A percentile compares a stretch with the other conserved stretches of the same genome.
phyloP scores from a whole-genome alignment of 2,113 vertebrate genomes.

The Peromyscus californicus region DNA sequence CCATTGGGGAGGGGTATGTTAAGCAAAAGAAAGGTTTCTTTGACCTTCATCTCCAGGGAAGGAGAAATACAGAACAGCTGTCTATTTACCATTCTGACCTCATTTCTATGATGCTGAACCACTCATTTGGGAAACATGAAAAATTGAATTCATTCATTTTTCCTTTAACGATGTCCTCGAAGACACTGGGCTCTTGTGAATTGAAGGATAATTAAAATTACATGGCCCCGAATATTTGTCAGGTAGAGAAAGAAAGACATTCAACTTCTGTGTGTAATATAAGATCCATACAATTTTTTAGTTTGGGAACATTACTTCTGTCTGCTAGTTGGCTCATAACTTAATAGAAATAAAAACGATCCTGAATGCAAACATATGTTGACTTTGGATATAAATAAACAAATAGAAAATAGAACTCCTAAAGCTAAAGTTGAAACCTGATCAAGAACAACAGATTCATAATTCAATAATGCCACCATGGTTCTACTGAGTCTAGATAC shows the following conservation, averaged over 20 bases:
- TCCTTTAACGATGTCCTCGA: constrained; percentile 75
- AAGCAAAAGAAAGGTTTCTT: constrained; percentile 73
- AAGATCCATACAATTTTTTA: constrained; percentile 46
- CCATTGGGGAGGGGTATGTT: constrained; percentile 51
- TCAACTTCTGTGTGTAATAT: constrained; percentile 46
- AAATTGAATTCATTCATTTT: constrained; percentile 70
- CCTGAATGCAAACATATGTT: background rate
- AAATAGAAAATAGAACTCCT: background rate
- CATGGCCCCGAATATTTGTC: constrained; percentile 67
- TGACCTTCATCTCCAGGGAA: constrained; percentile 84
- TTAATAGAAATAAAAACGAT: background rate
- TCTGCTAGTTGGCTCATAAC: constrained; percentile 62
- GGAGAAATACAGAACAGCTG: constrained; percentile 72
- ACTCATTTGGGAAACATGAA: constrained; percentile 86
- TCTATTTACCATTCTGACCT: constrained; percentile 72
- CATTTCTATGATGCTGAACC: constrained; percentile 79
- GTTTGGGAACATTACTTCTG: constrained; percentile 60
- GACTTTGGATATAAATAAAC: background rate
- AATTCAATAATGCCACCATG: background rate
- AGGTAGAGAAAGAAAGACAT: constrained; percentile 81
- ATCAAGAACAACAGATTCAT: background rate
- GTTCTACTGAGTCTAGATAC: background rate
- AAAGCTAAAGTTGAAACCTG: background rate
- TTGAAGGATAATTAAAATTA: constrained; percentile 82
- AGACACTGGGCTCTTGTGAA: constrained; percentile 64